These are phyloP conservation scores for Sebastes jordani DNA, from an alignment of 2,797 vertebrate species.

Conservation along the genomic window DNA sequence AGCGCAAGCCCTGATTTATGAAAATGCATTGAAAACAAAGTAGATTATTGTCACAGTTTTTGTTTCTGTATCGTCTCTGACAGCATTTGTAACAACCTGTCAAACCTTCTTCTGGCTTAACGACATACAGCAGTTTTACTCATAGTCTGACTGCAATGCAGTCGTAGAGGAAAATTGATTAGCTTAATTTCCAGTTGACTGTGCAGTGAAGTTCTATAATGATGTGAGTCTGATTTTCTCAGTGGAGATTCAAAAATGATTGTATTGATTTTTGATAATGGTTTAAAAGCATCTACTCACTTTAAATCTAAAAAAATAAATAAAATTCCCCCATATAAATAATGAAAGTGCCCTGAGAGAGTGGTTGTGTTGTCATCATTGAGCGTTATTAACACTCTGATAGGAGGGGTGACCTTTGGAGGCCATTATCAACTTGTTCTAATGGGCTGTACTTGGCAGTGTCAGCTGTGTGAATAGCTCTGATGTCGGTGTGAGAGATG, in stretches of 20 bases:
- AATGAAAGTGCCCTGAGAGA: not conserved
- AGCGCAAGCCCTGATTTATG: not conserved
- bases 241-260: not conserved
- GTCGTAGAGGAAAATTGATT: not conserved
- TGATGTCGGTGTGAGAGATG: slow-evolving; percentile 69
- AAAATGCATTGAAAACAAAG: not conserved
- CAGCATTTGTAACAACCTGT: not conserved
- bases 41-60: not conserved
- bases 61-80: not conserved
- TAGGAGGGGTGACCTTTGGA: slow-evolving; percentile 46
- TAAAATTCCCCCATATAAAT: not conserved
- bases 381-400: slow-evolving; percentile 24
- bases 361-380: slow-evolving; percentile 6
- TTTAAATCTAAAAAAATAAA: slow-evolving; percentile 4
- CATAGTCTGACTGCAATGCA: not conserved
- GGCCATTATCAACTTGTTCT: slow-evolving; percentile 41
- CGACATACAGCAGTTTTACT: not conserved
- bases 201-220: not conserved
- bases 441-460: slow-evolving; percentile 54
- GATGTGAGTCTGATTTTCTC: not conserved
- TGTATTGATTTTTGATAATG: slow-evolving; percentile 7
- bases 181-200: not conserved
- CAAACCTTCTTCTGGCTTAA: not conserved
- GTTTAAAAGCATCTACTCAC: not conserved
- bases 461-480: slow-evolving; percentile 64